Base-by-base conservation (phyloP, 2,888 invertebrate species). In the Ophion slaviceki region DNA sequence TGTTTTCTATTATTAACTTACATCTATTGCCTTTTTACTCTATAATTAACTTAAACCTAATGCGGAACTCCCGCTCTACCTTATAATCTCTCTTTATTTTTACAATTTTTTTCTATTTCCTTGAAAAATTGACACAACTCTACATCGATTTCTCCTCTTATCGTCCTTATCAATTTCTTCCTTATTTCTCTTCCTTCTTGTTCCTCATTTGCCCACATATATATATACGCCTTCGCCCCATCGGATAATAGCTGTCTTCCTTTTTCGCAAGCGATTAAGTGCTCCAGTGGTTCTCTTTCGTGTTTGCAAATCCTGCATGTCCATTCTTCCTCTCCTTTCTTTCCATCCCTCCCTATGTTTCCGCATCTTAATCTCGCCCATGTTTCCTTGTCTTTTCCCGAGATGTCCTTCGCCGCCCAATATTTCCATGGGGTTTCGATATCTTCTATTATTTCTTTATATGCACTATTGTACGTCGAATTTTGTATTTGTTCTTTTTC, bases 241-340 rank as follows among this genome's bases (percentile, higher is more conserved):
- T 45, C 45, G 45, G 45, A 45, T 11, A 45, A 45, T 45, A 45
- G 11, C 45, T 45, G 45, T 45, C 45, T 45, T 45, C 45, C 45
- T 45, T 11, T 45, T 45, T 45, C 45, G 45, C 45, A 45, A 45
- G 11, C 45, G 11, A 45, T 45, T 45, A 45, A 5, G 3, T 2
- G 45, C 5, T 45, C 45, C 45, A 45, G 45, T 45, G 45, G 3
- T 45, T 11, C 45, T 45, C 45, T 45, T 45, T 45, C 45, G 11
- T 45, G 45, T 45, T 45, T 45, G 59, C 61, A 28, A 28, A 28
- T 28, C 28, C 28, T 28, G 28, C 28, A 28, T 17, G 72, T 64
- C 71, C 71, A 80, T 10, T 14, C 24, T 62, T 80, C 80, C 17
- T 80, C 72, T 64, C 71, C 24, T 20, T 72, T n/a, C 64, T 64